Percentiles rank a stretch among this genome's conserved stretches.
Conservation (phyloP, 37 sponge, comb jelly and placozoan species). For the Petrosia ficiformis region DNA sequence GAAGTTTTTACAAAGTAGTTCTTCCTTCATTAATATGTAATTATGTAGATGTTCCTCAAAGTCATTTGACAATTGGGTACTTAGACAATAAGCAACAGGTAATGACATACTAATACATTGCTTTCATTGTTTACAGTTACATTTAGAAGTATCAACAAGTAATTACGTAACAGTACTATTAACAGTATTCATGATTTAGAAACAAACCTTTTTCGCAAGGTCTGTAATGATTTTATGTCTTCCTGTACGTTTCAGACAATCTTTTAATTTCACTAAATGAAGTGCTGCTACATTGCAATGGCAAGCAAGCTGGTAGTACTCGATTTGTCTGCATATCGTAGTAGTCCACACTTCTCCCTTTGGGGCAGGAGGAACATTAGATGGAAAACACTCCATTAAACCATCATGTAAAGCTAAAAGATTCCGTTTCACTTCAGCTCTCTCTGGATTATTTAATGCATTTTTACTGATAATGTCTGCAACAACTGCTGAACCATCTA, state of each 20-base stretch:
- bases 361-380: neutral
- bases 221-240: neutral
- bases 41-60: too few relatives aligned
- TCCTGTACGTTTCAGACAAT: neutral
- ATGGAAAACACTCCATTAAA: neutral
- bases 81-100: too few relatives aligned
- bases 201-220: neutral
- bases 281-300: neutral
- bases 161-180: too few relatives aligned
- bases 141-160: too few relatives aligned
- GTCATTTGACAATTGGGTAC: too few relatives aligned
- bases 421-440: neutral
- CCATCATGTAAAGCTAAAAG: neutral
- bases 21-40: too few relatives aligned
- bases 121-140: too few relatives aligned
- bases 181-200: neutral
- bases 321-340: neutral
- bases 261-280: neutral
- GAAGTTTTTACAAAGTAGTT: too few relatives aligned
- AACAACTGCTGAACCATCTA: neutral
- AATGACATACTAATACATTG: too few relatives aligned
- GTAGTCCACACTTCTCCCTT: neutral
- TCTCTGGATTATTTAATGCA: neutral
- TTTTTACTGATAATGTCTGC: neutral
- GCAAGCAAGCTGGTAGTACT: neutral